phyloP scores from a whole-genome alignment of 2,113 vertebrate species.

The Salvelinus alpinus region DNA sequence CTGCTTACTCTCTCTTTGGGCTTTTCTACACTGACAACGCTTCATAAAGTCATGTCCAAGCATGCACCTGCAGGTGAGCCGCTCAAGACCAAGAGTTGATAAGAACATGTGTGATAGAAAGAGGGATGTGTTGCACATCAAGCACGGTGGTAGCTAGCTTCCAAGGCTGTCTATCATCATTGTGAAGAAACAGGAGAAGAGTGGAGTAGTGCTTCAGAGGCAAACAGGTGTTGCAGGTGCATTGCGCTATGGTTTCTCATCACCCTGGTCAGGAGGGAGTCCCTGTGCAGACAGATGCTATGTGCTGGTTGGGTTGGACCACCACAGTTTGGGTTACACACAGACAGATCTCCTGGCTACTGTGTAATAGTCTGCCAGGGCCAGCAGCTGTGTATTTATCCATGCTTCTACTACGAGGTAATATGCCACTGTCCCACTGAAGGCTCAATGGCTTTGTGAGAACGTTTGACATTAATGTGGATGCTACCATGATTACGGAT shows the following conservation, averaged over 20 bases:
- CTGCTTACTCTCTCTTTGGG: constrained; percentile 54
- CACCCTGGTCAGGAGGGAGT: constrained; percentile 1
- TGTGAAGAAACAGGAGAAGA: background rate
- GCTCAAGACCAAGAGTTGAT: background rate
- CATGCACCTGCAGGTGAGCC: constrained; percentile 58
- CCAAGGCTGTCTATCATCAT: too few relatives aligned
- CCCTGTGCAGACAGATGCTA: background rate
- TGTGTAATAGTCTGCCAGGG: background rate
- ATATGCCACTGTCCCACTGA: background rate
- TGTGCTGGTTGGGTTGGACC: background rate
- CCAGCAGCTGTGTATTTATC: background rate
- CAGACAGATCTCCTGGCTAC: background rate
- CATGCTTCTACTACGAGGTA: background rate
- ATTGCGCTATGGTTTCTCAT: constrained; percentile 10
- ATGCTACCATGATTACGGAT: too few relatives aligned
- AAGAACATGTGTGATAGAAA: background rate
- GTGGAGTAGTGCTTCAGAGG: constrained; percentile 43
- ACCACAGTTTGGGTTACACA: background rate
- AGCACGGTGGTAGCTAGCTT: constrained; percentile 7
- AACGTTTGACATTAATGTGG: too few relatives aligned
- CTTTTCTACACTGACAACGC: constrained; percentile 38
- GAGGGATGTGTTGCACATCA: background rate
- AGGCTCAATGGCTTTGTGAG: too few relatives aligned
- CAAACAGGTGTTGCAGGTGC: constrained; percentile 16
- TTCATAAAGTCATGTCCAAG: constrained; percentile 57